Conservation (phyloP, 2,113 vertebrate genomes). For the Phaethornis superciliosus region DNA sequence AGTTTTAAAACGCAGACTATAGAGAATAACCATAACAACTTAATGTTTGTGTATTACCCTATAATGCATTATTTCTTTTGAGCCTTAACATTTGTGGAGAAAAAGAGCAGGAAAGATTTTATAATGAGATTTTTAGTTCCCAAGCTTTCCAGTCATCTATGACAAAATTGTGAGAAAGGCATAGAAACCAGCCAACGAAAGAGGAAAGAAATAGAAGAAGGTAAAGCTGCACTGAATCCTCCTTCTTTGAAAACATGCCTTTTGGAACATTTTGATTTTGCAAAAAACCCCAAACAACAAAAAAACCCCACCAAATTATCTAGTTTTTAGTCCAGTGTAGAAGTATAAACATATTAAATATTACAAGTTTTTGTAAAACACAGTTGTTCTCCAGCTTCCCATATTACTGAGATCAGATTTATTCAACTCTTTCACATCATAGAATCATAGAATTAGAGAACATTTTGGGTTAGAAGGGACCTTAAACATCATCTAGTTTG, state of each 20-base stretch:
- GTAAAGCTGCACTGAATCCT: neutral
- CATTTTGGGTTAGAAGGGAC: too few relatives aligned
- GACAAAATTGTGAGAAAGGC: neutral
- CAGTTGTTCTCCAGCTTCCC: neutral
- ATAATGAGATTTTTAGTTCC: neutral
- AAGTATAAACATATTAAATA: neutral
- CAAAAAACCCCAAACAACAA: neutral
- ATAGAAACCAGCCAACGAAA: neutral
- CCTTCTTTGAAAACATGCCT: neutral
- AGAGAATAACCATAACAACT: neutral
- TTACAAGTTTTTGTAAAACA: neutral
- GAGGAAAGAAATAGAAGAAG: neutral
- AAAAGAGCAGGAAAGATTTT: neutral
- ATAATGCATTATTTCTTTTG: neutral
- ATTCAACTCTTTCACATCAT: neutral
- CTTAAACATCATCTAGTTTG: too few relatives aligned
- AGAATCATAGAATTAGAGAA: too few relatives aligned
- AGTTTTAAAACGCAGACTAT: neutral
- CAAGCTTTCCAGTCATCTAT: neutral
- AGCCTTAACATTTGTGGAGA: fast-evolving
- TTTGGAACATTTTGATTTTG: neutral
- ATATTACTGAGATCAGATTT: neutral
- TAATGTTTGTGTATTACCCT: neutral
- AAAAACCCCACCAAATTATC: neutral
- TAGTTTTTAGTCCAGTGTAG: neutral